Evolutionary conservation across 2,113 vertebrate genomes (phyloP), one percentile per base, ranked within the genome.

Genomic region (Phycodurus eques): DNA sequence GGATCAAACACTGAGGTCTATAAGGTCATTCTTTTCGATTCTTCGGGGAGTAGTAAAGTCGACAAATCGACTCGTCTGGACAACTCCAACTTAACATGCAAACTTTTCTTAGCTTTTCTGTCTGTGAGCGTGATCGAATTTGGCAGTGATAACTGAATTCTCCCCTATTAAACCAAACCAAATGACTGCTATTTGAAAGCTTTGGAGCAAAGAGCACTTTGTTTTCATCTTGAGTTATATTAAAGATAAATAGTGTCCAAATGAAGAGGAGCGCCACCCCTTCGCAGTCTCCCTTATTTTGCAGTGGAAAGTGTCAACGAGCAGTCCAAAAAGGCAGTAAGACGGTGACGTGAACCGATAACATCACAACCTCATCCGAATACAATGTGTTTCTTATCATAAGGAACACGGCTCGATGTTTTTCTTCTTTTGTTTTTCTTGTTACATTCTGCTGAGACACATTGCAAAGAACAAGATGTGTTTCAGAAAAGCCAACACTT

Each of bases 401-500:
- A 13, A 46, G n/a, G 3, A 46, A 44, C 42, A 27, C 27, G 7
- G 44, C 13, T 15, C 47, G 64, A 47, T 46, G 64, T 47, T 66
- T 64, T 43, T 43, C 17, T 43, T 47, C n/a, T 76, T 71, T 61
- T 61, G 59, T 61, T 61, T 61, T 61, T 33, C 59, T 35, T 17
- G 31, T 35, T 61, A 27, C 17, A 35, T 61, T 80, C 22, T 72
- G 70, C 62, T 77, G 43, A 71, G 51, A 46, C 27, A 33, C 56
- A 53, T 54, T 72, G 77, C 66, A 81, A 79, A 79, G 61, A 80
- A 73, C 66, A 72, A 77, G 73, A 64, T 47, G 67, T 27, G 64
- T 57, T 79, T 71, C 47, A 83, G 88, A 86, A 91, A 54, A 85
- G 88, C 87, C 90, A 90, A 89, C 80, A 62, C 72, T 82, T 85